Conservation (phyloP, 2,797 vertebrate genomes). For the Gymnodraco acuticeps region DNA sequence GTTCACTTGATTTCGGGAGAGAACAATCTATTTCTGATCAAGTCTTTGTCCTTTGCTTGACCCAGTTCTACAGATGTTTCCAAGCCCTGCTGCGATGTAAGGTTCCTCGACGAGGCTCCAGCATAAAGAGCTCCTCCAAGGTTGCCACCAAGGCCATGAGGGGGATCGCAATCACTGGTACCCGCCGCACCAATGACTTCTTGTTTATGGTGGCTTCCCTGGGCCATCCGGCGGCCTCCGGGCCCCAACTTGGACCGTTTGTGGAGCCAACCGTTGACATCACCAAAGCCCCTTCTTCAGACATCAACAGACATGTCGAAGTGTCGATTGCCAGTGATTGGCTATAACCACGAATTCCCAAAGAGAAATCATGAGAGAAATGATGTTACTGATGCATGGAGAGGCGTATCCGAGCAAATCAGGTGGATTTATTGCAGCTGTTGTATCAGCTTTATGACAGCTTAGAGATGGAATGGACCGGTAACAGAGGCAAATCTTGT, state of each 20-base stretch:
- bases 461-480: conserved; percentile 17
- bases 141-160: conserved; percentile 69
- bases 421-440: conserved; percentile 43
- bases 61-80: conserved; percentile 88
- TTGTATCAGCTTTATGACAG: conserved; percentile 24
- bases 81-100: conserved; percentile 79
- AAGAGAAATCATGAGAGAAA: conserved; percentile 35
- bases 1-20: not conserved
- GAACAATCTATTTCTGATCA: conserved; percentile 29
- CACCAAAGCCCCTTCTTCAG: conserved; percentile 62
- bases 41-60: conserved; percentile 40
- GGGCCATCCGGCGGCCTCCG: conserved; percentile 58
- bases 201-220: conserved; percentile 77
- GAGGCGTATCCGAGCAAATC: conserved; percentile 12
- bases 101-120: conserved; percentile 70
- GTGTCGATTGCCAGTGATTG: conserved; percentile 71
- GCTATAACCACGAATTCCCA: conserved; percentile 7
- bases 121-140: conserved; percentile 81
- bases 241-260: conserved; percentile 59
- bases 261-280: conserved; percentile 58
- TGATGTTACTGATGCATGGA: conserved; percentile 23
- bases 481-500: conserved; percentile 19
- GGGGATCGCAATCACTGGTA: conserved; percentile 23
- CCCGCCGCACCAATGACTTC: conserved; percentile 63
- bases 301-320: conserved; percentile 61